Evolutionary conservation across 2,888 invertebrate species (phyloP), one percentile per base, ranked within the genome.

Genomic region (Branchellion lobata): DNA sequence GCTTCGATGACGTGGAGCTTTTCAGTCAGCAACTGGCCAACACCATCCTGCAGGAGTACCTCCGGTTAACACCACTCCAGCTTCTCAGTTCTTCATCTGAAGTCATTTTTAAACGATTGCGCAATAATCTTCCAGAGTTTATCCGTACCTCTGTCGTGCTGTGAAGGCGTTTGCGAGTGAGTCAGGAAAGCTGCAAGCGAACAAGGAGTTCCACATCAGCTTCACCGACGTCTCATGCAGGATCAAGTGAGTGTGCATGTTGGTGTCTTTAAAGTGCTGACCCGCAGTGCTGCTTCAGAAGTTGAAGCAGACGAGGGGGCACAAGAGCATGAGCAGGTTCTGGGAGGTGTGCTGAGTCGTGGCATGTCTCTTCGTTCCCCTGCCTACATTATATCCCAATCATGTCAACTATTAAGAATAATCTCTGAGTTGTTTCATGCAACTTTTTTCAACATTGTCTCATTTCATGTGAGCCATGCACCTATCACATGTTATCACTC

Each of bases 31-130:
- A 93, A 85, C 90, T 98, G 79, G 93, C 96, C 0, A 94, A 94
- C 0, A 93, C 94, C 2, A 93, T 99, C 27, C 92, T 95, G 83
- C 95, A 96, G 87, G 96, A 98, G 87, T 99, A 95, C 88, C 97
- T 94, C 87, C 89, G 91, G 91, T 57, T 3, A n/a, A 14, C 14
- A 14, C 40, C 40, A 8, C 40, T 40, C 8, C 14, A n/a, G n/a
- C n/a, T n/a, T n/a, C n/a, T n/a, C n/a, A n/a, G n/a, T n/a, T n/a
- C n/a, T n/a, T n/a, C n/a, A n/a, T n/a, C n/a, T n/a, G n/a, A n/a
- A n/a, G n/a, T n/a, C n/a, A n/a, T n/a, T n/a, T n/a, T n/a, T n/a
- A n/a, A n/a, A n/a, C n/a, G n/a, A n/a, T n/a, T n/a, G n/a, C n/a
- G n/a, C n/a, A n/a, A 53, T 69, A 69, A 82, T 81, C 84, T 86